phyloP scores from a whole-genome alignment of 2,888 invertebrate genomes.

The Lasioglossum lativentre region DNA sequence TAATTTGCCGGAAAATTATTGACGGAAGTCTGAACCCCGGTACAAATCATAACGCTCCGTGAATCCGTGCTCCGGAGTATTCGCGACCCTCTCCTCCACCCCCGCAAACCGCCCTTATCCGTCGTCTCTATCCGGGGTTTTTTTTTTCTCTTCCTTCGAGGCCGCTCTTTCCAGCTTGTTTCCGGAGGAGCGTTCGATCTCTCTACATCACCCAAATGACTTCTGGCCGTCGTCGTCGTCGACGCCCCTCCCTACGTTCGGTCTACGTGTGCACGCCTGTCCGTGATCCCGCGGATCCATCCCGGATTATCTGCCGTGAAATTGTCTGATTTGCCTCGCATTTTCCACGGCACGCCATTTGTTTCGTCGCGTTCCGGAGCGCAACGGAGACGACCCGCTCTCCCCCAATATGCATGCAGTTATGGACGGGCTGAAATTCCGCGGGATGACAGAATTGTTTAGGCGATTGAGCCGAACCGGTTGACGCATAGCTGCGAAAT shows the following conservation, averaged over 20 bases:
- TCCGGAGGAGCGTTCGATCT: constrained; percentile 63
- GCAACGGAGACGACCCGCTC: constrained; percentile 31
- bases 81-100: constrained; percentile 10
- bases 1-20: constrained; percentile 84
- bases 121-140: not conserved
- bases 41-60: constrained; percentile 83
- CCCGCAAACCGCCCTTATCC: constrained; percentile 8
- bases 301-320: constrained; percentile 76
- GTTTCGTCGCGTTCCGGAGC: constrained; percentile 68
- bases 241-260: not conserved
- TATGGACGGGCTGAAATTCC: constrained; percentile 58
- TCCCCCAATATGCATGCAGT: constrained; percentile 53
- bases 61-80: constrained; percentile 75
- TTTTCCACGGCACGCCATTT: constrained; percentile 75
- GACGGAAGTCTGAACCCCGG: constrained; percentile 79
- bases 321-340: constrained; percentile 79
- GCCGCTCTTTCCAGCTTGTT: not conserved
- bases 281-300: constrained; percentile 53
- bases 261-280: constrained; percentile 6
- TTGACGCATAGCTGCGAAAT: constrained; percentile 40
- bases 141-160: not conserved
- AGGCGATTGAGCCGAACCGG: constrained; percentile 45
- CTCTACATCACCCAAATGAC: constrained; percentile 70
- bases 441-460: constrained; percentile 59
- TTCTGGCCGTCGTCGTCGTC: constrained; percentile 49